Evolutionary conservation across 1,140 invertebrate species (phyloP).

Genomic region (Hylaeus anthracinus): DNA sequence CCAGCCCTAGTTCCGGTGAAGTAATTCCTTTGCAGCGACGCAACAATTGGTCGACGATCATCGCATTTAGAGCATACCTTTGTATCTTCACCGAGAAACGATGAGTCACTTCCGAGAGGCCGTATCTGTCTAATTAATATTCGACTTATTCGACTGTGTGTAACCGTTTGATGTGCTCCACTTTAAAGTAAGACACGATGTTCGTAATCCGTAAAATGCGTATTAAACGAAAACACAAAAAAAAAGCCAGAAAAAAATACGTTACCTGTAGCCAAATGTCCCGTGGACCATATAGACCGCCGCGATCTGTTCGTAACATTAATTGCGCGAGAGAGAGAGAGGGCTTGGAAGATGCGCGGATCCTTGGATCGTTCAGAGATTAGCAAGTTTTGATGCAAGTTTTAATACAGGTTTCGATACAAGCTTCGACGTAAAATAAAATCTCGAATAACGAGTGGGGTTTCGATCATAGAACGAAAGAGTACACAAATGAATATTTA

Average conservation of each 20-base stretch:
- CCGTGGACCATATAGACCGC: slow-evolving; percentile 75
- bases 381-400: too few relatives aligned
- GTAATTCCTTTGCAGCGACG: too few relatives aligned
- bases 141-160: slow-evolving; percentile 17
- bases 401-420: too few relatives aligned
- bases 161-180: slow-evolving; percentile 34
- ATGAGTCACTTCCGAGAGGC: slow-evolving; percentile 31
- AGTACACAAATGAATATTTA: too few relatives aligned
- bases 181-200: slow-evolving; percentile 28
- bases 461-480: background rate
- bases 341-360: background rate
- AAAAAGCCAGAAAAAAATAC: slow-evolving; percentile 49
- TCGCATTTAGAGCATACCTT: background rate
- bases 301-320: slow-evolving; percentile 65
- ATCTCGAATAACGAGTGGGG: background rate
- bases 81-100: background rate
- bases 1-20: background rate
- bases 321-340: slow-evolving; percentile 20
- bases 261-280: slow-evolving; percentile 79
- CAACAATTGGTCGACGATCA: too few relatives aligned
- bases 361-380: too few relatives aligned
- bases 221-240: slow-evolving; percentile 26
- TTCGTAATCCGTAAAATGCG: slow-evolving; percentile 54
- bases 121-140: slow-evolving; percentile 5
- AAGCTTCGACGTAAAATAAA: too few relatives aligned